phyloP scores from a whole-genome alignment of 2,888 invertebrate species.

The Smittia sp. region DNA sequence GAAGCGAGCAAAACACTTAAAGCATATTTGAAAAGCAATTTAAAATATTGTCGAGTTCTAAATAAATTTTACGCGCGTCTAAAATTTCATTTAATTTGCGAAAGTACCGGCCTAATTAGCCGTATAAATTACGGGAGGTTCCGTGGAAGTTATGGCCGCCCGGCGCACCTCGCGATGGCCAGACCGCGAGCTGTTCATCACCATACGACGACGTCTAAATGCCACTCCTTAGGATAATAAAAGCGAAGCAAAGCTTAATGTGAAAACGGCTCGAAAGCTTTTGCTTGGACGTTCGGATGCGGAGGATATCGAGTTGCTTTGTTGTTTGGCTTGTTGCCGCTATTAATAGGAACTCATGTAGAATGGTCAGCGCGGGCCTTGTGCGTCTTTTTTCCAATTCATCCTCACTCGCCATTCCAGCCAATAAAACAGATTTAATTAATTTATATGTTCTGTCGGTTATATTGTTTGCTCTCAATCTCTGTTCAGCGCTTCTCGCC shows the following conservation, averaged over 20 bases:
- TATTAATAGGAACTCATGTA: no score
- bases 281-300: not conserved
- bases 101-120: not conserved
- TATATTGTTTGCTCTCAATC: no score
- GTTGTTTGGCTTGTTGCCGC: no score
- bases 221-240: slow-evolving; percentile 4
- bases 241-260: not conserved
- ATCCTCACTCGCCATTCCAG: no score
- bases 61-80: not conserved
- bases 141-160: not conserved
- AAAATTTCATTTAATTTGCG: not conserved
- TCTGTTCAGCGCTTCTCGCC: no score
- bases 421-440: no score
- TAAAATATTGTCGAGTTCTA: not conserved
- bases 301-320: no score
- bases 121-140: not conserved
- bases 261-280: not conserved
- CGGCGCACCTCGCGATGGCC: not conserved
- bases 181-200: not conserved
- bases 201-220: not conserved
- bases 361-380: no score
- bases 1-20: not conserved
- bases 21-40: not conserved
- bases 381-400: no score
- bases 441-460: no score